These are phyloP conservation scores for Diaprepes abbreviatus DNA, from an alignment of 2,888 invertebrate species.

Conservation along the genomic window DNA sequence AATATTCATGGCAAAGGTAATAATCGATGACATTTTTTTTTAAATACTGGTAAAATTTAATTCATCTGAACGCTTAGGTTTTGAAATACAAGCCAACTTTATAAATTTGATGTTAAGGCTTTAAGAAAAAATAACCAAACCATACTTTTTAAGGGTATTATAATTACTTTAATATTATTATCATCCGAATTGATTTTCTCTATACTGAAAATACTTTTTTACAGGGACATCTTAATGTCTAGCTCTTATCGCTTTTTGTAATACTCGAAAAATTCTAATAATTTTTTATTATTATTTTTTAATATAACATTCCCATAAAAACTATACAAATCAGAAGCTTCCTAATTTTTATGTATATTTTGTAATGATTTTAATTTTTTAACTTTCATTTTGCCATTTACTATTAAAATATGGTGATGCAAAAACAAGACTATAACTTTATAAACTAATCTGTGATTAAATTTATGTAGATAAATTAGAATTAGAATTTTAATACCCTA, in stretches of 20 bases:
- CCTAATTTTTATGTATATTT: too few relatives aligned
- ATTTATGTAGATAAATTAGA: slow-evolving; percentile 25
- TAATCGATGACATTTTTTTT: too few relatives aligned
- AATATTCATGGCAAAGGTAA: too few relatives aligned
- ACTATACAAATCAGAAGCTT: too few relatives aligned
- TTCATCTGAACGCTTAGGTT: too few relatives aligned
- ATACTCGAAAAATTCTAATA: too few relatives aligned
- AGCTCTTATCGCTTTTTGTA: not conserved
- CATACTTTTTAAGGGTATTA: slow-evolving; percentile 13
- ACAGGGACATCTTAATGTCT: not conserved
- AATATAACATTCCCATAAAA: not conserved
- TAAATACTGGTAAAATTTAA: too few relatives aligned
- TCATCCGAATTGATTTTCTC: not conserved
- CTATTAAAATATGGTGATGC: not conserved
- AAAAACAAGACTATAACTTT: not conserved
- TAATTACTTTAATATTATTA: too few relatives aligned
- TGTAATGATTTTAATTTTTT: not conserved
- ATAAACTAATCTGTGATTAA: slow-evolving; percentile 42
- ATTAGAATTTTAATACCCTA: slow-evolving; percentile 25
- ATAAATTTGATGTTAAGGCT: too few relatives aligned
- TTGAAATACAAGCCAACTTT: too few relatives aligned
- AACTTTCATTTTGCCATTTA: not conserved
- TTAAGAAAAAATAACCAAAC: slow-evolving; percentile 2
- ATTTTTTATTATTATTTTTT: too few relatives aligned
- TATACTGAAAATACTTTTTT: slow-evolving; percentile 8